A percentile compares a stretch with the other conserved stretches of the same genome.
Evolutionary conservation across 1,140 invertebrate species (phyloP).

Genomic region (Pseudobourletiella spinata): DNA sequence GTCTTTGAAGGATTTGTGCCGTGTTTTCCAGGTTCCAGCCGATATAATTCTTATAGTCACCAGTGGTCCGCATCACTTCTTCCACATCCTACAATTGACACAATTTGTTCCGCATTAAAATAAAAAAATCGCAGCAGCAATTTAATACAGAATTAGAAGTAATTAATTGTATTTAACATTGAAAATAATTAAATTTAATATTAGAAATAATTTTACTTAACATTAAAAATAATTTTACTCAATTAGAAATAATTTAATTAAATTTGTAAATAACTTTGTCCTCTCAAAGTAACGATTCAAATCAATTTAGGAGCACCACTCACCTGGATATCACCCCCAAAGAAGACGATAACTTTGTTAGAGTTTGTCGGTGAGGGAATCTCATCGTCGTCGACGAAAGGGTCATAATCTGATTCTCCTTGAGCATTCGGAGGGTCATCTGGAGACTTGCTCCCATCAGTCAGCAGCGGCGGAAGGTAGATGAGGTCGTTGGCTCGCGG

Average conservation of each 20-base stretch:
- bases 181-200: background rate
- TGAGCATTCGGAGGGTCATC: background rate
- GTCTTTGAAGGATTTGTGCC: slow-evolving; percentile 52
- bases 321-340: slow-evolving; percentile 81
- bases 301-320: no score
- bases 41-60: slow-evolving; percentile 24
- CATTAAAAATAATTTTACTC: no score
- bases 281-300: no score
- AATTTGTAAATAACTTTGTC: no score
- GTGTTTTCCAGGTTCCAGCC: slow-evolving; percentile 21
- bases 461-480: slow-evolving; percentile 6
- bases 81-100: slow-evolving; percentile 56
- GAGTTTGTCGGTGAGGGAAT: background rate
- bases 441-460: background rate
- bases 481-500: slow-evolving; percentile 5
- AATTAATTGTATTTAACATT: no score
- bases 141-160: no score
- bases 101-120: background rate
- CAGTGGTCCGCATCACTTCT: slow-evolving; percentile 43
- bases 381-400: background rate
- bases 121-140: background rate
- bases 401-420: slow-evolving; percentile 12
- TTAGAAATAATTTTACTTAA: no score
- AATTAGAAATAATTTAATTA: no score
- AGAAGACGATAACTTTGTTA: slow-evolving; percentile 57